Evolutionary conservation across 2,888 invertebrate species (phyloP).

Genomic region (Drosophila meridionalis): DNA sequence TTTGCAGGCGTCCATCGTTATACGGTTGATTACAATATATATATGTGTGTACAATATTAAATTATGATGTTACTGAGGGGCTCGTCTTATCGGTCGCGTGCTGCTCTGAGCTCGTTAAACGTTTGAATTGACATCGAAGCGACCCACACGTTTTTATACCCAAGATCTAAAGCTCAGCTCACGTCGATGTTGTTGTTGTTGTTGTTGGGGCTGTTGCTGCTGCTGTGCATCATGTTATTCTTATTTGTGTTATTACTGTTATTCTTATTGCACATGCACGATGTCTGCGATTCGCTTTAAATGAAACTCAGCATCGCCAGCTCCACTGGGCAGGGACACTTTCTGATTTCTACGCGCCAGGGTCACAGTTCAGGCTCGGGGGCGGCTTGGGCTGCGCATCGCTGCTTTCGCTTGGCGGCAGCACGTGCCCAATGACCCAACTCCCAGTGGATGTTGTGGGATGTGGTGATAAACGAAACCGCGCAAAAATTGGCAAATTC

Average conservation of each 20-base stretch:
- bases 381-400: conserved; percentile 4
- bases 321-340: conserved; percentile 43
- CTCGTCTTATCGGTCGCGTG: conserved; percentile 61
- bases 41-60: not conserved
- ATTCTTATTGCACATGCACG: conserved; percentile 14
- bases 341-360: conserved; percentile 42
- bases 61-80: conserved; percentile 9
- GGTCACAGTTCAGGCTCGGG: conserved; percentile 28
- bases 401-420: conserved; percentile 35
- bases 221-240: not conserved
- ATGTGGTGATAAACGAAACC: conserved; percentile 47
- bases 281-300: conserved; percentile 46
- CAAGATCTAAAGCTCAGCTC: conserved; percentile 43
- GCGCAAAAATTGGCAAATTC: conserved; percentile 48
- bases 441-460: conserved; percentile 27
- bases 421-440: conserved; percentile 50
- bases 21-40: not conserved
- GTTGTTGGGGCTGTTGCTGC: conserved; percentile 3
- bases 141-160: conserved; percentile 70
- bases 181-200: conserved; percentile 11
- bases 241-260: conserved; percentile 4
- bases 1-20: conserved; percentile 51
- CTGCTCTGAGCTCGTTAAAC: conserved; percentile 58
- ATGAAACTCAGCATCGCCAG: conserved; percentile 27
- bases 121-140: conserved; percentile 67